phyloP scores from a whole-genome alignment of 1,140 invertebrate species.

The Lepidostoma basale region DNA sequence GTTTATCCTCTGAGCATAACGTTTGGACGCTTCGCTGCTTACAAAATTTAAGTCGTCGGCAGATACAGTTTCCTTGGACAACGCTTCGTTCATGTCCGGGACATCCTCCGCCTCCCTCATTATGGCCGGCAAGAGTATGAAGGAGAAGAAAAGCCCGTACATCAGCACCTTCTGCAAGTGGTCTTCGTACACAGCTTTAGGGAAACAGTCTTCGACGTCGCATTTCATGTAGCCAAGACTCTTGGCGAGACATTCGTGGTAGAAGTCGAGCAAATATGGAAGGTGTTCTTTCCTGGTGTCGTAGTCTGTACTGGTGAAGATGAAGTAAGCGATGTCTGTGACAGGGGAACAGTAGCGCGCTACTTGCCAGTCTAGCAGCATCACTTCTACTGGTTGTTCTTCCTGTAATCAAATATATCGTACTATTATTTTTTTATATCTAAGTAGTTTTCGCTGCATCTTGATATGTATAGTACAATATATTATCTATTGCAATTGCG shows the following conservation, averaged over 20 bases:
- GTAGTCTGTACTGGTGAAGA: slow-evolving; percentile 53
- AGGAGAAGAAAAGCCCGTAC: slow-evolving; percentile 33
- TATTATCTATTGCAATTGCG: too few relatives aligned
- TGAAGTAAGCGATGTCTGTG: slow-evolving; percentile 56
- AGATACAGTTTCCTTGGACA: slow-evolving; percentile 24
- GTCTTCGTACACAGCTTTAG: slow-evolving; percentile 16
- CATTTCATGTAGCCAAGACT: slow-evolving; percentile 53
- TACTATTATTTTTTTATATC: not conserved
- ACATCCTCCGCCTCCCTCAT: slow-evolving; percentile 32
- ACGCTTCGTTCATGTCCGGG: slow-evolving; percentile 24
- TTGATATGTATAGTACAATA: too few relatives aligned
- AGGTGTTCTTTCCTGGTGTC: slow-evolving; percentile 49
- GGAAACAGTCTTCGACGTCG: slow-evolving; percentile 49
- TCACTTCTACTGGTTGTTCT: slow-evolving; percentile 46
- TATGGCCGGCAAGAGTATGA: slow-evolving; percentile 28
- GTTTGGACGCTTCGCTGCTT: not conserved
- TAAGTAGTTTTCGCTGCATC: not conserved
- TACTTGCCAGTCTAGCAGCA: slow-evolving; percentile 57
- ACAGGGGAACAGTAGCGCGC: slow-evolving; percentile 52
- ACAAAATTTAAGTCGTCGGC: slow-evolving; percentile 6
- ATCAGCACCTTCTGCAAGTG: slow-evolving; percentile 22
- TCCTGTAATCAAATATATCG: slow-evolving; percentile 26
- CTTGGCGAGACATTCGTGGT: slow-evolving; percentile 59
- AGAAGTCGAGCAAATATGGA: slow-evolving; percentile 59
- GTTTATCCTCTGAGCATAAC: not conserved